Base-by-base conservation (phyloP, 2,113 vertebrate species). In the Lanius ludovicianus region DNA sequence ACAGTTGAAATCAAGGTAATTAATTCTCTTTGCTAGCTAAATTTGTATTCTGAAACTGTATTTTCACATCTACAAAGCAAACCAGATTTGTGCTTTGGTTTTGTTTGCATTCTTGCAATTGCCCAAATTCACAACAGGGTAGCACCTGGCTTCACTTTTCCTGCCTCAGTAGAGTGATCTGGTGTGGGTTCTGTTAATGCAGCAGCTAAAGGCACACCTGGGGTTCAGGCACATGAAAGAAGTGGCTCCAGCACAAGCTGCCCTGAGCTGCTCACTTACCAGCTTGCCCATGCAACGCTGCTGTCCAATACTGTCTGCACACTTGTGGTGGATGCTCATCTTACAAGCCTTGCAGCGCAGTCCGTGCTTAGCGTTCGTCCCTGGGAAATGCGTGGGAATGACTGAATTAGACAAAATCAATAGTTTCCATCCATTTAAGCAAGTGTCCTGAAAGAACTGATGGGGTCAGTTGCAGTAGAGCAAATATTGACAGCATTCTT, bases 241-340 rank as follows among this genome's bases (percentile, higher is more conserved):
- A 65, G 8, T 9, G 23, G 22, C 23, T 79, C 33, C 41, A 69
- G 82, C 35, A 49, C 19, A 41, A 42, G 50, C 23, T 59, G 39
- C n/a, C 63, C 59, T 24, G 30, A 55, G 35, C 47, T 27, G 35
- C 41, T 84, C 59, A 84, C 98, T 99, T 97, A 99, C 99, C 99
- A 99, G 98, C 97, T 99, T 99, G 68, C 99, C 99, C 99, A 99
- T 99, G 98, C 99, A 99, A 14, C 98, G 99, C 97, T 99, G 99
- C 77, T 98, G 98, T 69, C 98, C 98, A 2, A 99, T 98, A 46
- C 98, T 98, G 8, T 99, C 99, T 73, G 98, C 97, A 92, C 99
- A 99, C 97, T 99, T 99, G 97, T 99, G 99, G 93, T 99, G 99
- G 96, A 99, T 98, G 97, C 99, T 99, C 99, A 99, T 99, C 97